Evolutionary conservation across 2,888 invertebrate genomes (phyloP).

Genomic region (Clanis bilineata): DNA sequence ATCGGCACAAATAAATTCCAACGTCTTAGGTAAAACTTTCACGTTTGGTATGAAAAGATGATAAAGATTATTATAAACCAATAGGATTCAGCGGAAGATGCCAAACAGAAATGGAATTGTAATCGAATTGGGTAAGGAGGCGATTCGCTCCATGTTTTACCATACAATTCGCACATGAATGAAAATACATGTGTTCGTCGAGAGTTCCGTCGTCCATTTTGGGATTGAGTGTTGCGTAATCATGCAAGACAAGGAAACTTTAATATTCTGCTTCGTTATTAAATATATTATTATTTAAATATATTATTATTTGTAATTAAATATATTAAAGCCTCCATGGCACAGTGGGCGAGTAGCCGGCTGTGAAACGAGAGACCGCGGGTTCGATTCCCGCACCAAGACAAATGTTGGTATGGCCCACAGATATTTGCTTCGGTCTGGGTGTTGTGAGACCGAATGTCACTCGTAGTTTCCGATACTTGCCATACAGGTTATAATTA

Average conservation of each 20-base stretch:
- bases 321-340: no score
- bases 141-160: conserved; percentile 16
- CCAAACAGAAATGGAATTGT: conserved; percentile 22
- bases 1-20: background rate
- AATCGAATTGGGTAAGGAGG: conserved; percentile 18
- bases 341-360: no score
- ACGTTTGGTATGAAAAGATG: conserved; percentile 5
- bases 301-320: no score
- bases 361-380: no score
- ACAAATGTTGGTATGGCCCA: no score
- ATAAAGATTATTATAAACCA: conserved; percentile 21
- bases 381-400: no score
- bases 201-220: background rate
- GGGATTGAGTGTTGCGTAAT: conserved; percentile 7
- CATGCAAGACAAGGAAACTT: background rate
- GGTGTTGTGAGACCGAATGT: no score
- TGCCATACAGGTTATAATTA: no score
- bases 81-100: conserved; percentile 20
- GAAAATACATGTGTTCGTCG: conserved; percentile 15
- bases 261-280: background rate
- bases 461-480: no score
- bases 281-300: no score
- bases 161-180: conserved; percentile 20
- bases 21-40: background rate
- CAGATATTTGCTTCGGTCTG: no score